phyloP scores from a whole-genome alignment of 1,140 invertebrate genomes.

The Mactra quadrangularis region DNA sequence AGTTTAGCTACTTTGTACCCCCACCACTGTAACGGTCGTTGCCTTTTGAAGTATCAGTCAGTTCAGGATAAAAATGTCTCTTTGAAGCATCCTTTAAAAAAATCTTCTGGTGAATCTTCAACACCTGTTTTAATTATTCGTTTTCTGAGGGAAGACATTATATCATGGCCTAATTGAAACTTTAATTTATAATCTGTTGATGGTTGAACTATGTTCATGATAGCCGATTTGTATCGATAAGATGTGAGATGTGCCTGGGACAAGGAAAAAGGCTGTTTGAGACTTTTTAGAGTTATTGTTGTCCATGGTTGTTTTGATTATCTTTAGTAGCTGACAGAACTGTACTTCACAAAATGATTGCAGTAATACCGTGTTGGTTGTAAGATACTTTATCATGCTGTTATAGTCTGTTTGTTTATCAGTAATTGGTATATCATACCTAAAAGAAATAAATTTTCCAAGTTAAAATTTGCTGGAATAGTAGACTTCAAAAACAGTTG shows the following conservation, averaged over 20 bases:
- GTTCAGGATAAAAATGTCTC: slow-evolving; percentile 12
- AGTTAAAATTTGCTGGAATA: slow-evolving; percentile 5
- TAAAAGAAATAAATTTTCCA: slow-evolving; percentile 22
- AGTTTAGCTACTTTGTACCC: slow-evolving; percentile 37
- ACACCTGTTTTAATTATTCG: slow-evolving; percentile 8
- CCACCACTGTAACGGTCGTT: slow-evolving; percentile 33
- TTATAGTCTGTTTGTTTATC: slow-evolving; percentile 36
- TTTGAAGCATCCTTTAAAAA: slow-evolving; percentile 10
- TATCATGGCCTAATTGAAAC: slow-evolving; percentile 33
- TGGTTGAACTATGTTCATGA: slow-evolving; percentile 28
- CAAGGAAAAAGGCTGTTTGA: slow-evolving; percentile 24
- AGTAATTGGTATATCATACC: slow-evolving; percentile 1
- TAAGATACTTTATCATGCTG: slow-evolving; percentile 15
- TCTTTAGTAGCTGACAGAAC: slow-evolving; percentile 4
- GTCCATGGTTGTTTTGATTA: slow-evolving; percentile 5
- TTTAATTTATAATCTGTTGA: slow-evolving; percentile 3
- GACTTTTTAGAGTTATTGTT: neutral
- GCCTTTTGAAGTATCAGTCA: slow-evolving; percentile 33
- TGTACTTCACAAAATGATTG: slow-evolving; percentile 15
- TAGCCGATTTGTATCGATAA: slow-evolving; percentile 1
- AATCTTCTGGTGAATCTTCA: slow-evolving; percentile 4
- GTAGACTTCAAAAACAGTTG: slow-evolving; percentile 1
- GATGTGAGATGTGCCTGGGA: slow-evolving; percentile 29
- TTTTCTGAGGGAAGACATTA: slow-evolving; percentile 36
- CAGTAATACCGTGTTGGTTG: slow-evolving; percentile 14